Evolutionary conservation across 92 coral and sea anemone species (phyloP).

Genomic region (Hydrozoanthus gracilis): DNA sequence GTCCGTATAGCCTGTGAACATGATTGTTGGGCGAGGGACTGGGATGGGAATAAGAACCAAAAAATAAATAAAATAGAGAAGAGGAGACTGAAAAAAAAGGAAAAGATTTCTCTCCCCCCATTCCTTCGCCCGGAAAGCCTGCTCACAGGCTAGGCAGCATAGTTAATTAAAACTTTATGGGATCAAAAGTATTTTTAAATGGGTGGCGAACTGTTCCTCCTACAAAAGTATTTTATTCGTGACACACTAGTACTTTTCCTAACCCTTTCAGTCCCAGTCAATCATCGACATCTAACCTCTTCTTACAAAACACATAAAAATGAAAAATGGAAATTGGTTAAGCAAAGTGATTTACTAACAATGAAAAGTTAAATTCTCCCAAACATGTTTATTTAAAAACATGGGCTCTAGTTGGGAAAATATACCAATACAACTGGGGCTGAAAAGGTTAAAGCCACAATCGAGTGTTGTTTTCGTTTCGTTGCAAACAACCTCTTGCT

Average conservation of each 20-base stretch:
- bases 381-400: too few species aligned
- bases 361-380: too few species aligned
- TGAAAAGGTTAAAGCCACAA: too few species aligned
- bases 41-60: background rate
- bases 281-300: too few species aligned
- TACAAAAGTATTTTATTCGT: background rate
- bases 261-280: background rate
- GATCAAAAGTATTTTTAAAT: background rate
- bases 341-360: too few species aligned
- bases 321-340: too few species aligned
- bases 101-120: conserved; percentile 22
- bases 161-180: background rate
- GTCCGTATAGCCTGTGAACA: conserved; percentile 50
- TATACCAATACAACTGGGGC: too few species aligned
- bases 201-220: background rate
- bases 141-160: conserved; percentile 37
- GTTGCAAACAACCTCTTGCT: too few species aligned
- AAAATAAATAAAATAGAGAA: background rate
- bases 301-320: too few species aligned
- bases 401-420: too few species aligned
- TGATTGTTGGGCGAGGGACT: conserved; percentile 32
- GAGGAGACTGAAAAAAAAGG: conserved; percentile 15
- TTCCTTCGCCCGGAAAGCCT: conserved; percentile 28
- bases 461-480: too few species aligned
- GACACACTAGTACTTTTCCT: background rate